Base-by-base conservation (phyloP, 2,113 vertebrate genomes). In the Gila orcuttii region DNA sequence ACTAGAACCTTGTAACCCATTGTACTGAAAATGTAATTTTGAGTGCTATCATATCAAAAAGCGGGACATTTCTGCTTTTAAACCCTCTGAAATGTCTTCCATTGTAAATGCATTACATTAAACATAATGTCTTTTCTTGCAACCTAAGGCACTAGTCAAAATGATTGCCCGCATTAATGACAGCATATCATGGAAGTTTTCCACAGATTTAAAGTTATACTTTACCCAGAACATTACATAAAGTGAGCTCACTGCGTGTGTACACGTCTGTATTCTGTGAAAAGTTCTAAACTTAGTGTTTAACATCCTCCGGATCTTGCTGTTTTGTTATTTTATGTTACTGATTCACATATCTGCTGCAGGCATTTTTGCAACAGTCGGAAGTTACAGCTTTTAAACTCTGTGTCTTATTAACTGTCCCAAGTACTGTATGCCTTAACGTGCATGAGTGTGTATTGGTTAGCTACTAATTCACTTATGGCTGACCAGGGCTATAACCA, bases 341-440 rank as follows among this genome's bases (percentile, higher is more conserved):
- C 86, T 94, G 86, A 94, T 95, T 94, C 85, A 94, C 93, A 85
- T 73, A 76, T 86, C 90, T 85, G 78, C 89, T 64, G 79, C 62
- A 15, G 83, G 55, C 60, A 10, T 82, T 55, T 88, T 64, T 71
- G n/a, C 50, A 85, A 87, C 79, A 69, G 50, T 87, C 69, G 3
- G 59, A 83, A 87, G 50, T 87, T 59, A 66, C 83, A 74, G 69
- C 86, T 85, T 88, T 82, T 68, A 89, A 33, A 85, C 74, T 82
- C 89, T 66, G 90, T 93, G 57, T 88, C 83, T 88, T 78, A 93
- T 93, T 92, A 93, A 92, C 92, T 83, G 42, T 66, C n/a, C 23
- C 28, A 17, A 36, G 50, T 25, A 47, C 31, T 60, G 36, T 55
- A 15, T 60, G 33, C 17, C 31, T 60, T 33, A 45, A 19, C 12